Evolutionary conservation across 2,797 vertebrate genomes (phyloP).

Genomic region (Ctenopoma multispine): DNA sequence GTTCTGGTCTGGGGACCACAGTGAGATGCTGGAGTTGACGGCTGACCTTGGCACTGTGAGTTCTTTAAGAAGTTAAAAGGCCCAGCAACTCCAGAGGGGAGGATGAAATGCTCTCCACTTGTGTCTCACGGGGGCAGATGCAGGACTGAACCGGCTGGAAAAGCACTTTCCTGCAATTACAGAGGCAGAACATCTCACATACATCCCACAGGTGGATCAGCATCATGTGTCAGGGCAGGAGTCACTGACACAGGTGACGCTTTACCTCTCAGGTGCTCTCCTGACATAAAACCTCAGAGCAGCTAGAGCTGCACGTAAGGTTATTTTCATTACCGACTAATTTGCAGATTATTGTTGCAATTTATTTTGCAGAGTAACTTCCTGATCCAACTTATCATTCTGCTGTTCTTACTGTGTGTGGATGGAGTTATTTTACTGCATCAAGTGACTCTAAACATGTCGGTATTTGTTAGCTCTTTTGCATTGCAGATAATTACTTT

Average conservation of each 20-base stretch:
- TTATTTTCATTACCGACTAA: neutral
- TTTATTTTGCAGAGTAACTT: too few species aligned
- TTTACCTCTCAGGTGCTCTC: neutral
- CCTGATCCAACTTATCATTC: too few species aligned
- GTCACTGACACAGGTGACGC: conserved; percentile 15
- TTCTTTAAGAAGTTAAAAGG: conserved; percentile 32
- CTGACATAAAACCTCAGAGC: neutral
- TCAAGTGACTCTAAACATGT: too few species aligned
- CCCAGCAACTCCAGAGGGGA: conserved; percentile 33
- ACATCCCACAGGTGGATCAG: conserved; percentile 11
- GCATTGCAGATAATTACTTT: too few species aligned
- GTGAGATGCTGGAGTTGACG: conserved; percentile 60
- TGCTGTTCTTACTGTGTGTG: too few species aligned
- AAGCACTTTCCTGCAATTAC: conserved; percentile 50
- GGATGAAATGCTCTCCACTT: conserved; percentile 34
- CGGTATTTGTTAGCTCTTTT: too few species aligned
- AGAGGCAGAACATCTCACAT: conserved; percentile 35
- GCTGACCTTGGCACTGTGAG: conserved; percentile 47
- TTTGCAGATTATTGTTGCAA: too few species aligned
- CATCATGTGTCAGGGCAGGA: neutral
- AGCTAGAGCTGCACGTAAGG: neutral
- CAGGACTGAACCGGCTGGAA: conserved; percentile 31
- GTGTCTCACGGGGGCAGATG: conserved; percentile 25
- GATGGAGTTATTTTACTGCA: too few species aligned
- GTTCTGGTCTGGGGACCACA: conserved; percentile 28